These are phyloP conservation scores for Pomatorhinus ruficollis DNA, from an alignment of 2,113 vertebrate genomes.

Conservation along the genomic window DNA sequence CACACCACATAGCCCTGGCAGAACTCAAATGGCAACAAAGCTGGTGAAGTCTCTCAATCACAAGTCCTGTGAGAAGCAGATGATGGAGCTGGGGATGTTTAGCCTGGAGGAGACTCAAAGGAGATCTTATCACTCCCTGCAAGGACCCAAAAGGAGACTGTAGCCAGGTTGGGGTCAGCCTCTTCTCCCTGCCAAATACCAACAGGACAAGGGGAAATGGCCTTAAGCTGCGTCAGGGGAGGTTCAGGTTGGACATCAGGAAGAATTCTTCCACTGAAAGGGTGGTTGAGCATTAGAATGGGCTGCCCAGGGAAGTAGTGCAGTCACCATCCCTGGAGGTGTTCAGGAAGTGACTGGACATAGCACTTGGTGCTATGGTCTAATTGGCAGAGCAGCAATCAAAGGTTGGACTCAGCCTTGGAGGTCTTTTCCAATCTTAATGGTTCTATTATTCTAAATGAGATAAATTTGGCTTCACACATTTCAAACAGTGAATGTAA, in stretches of 20 bases:
- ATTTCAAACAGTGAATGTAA: neutral
- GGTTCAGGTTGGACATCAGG: neutral
- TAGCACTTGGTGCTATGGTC: neutral
- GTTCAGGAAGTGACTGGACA: rapidly evolving
- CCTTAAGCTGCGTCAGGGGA: neutral
- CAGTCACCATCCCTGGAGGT: neutral
- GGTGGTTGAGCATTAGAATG: neutral
- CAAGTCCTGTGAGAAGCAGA: rapidly evolving
- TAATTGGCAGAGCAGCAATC: neutral
- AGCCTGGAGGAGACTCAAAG: neutral
- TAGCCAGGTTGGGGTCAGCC: neutral
- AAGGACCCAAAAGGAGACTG: neutral
- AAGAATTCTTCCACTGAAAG: neutral
- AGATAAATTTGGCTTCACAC: neutral
- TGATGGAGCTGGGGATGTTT: neutral
- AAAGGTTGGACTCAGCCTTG: neutral
- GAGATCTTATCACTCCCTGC: neutral
- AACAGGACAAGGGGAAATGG: neutral
- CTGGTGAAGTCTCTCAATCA: neutral
- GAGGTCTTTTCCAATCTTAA: neutral
- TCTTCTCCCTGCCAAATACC: neutral
- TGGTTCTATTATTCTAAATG: neutral
- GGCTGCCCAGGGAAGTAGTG: neutral
- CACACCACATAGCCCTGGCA: neutral
- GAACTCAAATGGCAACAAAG: neutral